Conservation (phyloP, 2,113 vertebrate species). For the Anhinga anhinga region DNA sequence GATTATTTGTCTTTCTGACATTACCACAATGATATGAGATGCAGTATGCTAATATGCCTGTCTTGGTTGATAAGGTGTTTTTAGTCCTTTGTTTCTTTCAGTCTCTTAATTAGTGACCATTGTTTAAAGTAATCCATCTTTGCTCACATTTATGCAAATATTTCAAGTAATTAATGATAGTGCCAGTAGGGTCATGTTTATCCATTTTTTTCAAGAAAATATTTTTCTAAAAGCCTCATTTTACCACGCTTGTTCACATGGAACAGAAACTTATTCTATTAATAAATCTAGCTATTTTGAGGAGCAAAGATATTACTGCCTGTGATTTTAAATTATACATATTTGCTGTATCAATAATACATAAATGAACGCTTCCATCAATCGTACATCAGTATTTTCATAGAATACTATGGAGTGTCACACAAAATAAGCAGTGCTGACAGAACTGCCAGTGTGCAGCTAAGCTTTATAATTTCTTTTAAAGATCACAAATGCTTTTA, state of each 20-base stretch:
- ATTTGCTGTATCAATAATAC: not conserved
- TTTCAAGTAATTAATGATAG: constrained; percentile 59
- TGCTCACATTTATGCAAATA: constrained; percentile 69
- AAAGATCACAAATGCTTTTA: not conserved
- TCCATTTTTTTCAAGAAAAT: constrained; percentile 32
- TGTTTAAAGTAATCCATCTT: constrained; percentile 70
- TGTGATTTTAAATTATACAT: constrained; percentile 24
- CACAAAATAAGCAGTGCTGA: not conserved
- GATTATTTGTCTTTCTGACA: constrained; percentile 75
- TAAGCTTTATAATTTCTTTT: not conserved
- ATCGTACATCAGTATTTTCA: not conserved
- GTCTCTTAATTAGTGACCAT: constrained; percentile 69
- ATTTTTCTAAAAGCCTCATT: not conserved
- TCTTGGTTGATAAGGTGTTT: constrained; percentile 58
- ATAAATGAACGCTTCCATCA: not conserved
- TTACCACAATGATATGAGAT: constrained; percentile 39
- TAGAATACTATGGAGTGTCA: not conserved
- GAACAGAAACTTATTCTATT: not conserved
- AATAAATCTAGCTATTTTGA: not conserved
- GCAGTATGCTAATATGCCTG: constrained; percentile 70
- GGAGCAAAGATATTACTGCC: not conserved
- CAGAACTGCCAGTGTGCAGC: not conserved
- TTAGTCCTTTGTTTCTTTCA: constrained; percentile 70
- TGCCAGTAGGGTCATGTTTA: constrained; percentile 15
- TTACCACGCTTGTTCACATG: not conserved